Conservation (phyloP, 1,140 invertebrate species). For the Bombyx mandarina region DNA sequence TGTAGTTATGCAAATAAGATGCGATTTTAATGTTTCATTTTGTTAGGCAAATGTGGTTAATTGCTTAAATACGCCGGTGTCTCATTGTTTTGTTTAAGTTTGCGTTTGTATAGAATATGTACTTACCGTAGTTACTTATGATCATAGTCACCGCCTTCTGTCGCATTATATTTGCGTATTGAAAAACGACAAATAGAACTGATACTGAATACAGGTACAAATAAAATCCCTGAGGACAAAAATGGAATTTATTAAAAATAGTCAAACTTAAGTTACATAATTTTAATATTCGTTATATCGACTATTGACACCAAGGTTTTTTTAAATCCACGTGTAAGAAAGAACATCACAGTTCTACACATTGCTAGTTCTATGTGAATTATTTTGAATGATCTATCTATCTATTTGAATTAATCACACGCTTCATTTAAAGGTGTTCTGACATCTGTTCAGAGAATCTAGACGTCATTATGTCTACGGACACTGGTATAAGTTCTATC, state of each 20-base stretch:
- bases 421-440: no score
- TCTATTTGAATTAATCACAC: no score
- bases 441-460: no score
- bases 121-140: conserved; percentile 52
- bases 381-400: no score
- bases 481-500: no score
- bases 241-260: conserved; percentile 5
- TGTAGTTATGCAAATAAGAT: conserved; percentile 66
- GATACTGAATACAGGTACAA: conserved; percentile 85
- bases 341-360: no score
- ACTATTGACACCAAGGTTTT: no score
- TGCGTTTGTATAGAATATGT: conserved; percentile 9
- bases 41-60: conserved; percentile 63
- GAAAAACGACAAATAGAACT: conserved; percentile 85
- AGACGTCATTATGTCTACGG: no score
- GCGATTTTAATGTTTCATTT: conserved; percentile 68
- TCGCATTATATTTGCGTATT: conserved; percentile 77
- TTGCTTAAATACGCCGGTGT: conserved; percentile 35
- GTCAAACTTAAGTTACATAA: no score
- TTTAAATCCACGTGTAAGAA: no score
- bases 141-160: conserved; percentile 57
- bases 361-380: no score
- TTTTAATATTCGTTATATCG: no score
- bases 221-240: conserved; percentile 82
- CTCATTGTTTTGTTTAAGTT: conserved; percentile 17